These are phyloP conservation scores for Phylloscopus whistleri DNA, from an alignment of 2,113 vertebrate genomes.

Conservation along the genomic window DNA sequence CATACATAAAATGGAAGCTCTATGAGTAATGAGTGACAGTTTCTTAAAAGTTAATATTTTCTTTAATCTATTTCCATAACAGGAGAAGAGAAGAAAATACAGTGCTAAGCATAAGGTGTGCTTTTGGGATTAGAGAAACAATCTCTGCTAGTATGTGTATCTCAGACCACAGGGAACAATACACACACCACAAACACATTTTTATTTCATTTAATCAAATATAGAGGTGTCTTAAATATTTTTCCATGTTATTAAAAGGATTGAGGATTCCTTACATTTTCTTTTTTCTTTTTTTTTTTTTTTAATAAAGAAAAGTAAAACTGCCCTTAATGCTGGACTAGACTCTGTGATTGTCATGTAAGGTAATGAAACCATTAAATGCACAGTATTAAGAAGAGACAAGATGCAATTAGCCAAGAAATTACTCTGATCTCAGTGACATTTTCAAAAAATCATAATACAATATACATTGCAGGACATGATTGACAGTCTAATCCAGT, in stretches of 20 bases:
- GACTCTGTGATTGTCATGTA: constrained; percentile 84
- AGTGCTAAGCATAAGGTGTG: constrained; percentile 73
- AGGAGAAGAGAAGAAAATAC: constrained; percentile 68
- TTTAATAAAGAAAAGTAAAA: constrained; percentile 51
- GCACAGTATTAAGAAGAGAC: constrained; percentile 95
- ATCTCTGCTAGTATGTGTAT: constrained; percentile 74
- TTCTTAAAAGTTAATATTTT: constrained; percentile 85
- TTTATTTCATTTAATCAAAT: constrained; percentile 73
- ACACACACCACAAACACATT: constrained; percentile 49
- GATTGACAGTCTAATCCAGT: constrained; percentile 99
- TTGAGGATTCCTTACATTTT: constrained; percentile 35
- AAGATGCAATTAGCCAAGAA: constrained; percentile 99
- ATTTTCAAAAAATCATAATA: constrained; percentile 99
- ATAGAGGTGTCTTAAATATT: constrained; percentile 68
- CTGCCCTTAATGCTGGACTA: constrained; percentile 73
- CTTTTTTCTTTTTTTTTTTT: neutral
- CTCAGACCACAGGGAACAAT: constrained; percentile 69
- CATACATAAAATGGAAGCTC: constrained; percentile 61
- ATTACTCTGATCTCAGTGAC: constrained; percentile 99
- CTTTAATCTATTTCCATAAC: constrained; percentile 82
- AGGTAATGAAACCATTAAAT: constrained; percentile 98
- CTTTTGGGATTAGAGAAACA: constrained; percentile 82
- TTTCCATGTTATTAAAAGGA: constrained; percentile 69
- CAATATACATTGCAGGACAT: constrained; percentile 87
- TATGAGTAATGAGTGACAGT: constrained; percentile 79